Percentiles rank a stretch among this genome's conserved stretches.
Conservation (phyloP, 2,888 invertebrate genomes). For the Entomobrya multifasciata region DNA sequence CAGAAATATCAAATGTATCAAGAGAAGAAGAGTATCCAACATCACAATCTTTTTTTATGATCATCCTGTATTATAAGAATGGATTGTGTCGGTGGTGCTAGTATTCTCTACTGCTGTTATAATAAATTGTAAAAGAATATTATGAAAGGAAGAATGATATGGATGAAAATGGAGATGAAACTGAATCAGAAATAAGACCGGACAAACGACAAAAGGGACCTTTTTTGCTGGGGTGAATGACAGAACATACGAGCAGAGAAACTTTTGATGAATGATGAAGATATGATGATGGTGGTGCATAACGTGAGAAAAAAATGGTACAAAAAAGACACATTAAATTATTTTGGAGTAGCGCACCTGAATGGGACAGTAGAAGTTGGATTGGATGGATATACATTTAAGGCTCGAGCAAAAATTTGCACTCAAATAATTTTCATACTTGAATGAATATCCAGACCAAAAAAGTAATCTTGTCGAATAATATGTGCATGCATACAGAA, state of each 20-base stretch:
- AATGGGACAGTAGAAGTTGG: slow-evolving; percentile 1
- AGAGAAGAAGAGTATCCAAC: slow-evolving; percentile 13
- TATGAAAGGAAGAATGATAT: background rate
- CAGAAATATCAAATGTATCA: slow-evolving; percentile 33
- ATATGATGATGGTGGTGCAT: background rate
- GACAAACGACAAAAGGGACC: slow-evolving; percentile 12
- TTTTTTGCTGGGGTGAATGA: slow-evolving; percentile 12
- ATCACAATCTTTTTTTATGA: background rate
- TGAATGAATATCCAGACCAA: too few relatives aligned
- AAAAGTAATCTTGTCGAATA: too few relatives aligned
- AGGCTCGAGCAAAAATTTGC: too few relatives aligned
- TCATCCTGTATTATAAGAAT: background rate
- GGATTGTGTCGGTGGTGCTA: background rate
- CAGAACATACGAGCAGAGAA: background rate
- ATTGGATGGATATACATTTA: too few relatives aligned
- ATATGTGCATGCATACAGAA: too few relatives aligned
- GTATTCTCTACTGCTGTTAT: background rate
- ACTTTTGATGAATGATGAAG: slow-evolving; percentile 17
- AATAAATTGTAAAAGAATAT: slow-evolving; percentile 9
- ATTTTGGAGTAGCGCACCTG: background rate
- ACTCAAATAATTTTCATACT: too few relatives aligned
- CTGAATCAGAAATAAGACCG: slow-evolving; percentile 25
- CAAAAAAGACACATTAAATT: background rate
- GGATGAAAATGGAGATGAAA: slow-evolving; percentile 8
- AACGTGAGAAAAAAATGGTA: background rate